Evolutionary conservation across 2,113 vertebrate species (phyloP).

Genomic region (Grantiella picta): DNA sequence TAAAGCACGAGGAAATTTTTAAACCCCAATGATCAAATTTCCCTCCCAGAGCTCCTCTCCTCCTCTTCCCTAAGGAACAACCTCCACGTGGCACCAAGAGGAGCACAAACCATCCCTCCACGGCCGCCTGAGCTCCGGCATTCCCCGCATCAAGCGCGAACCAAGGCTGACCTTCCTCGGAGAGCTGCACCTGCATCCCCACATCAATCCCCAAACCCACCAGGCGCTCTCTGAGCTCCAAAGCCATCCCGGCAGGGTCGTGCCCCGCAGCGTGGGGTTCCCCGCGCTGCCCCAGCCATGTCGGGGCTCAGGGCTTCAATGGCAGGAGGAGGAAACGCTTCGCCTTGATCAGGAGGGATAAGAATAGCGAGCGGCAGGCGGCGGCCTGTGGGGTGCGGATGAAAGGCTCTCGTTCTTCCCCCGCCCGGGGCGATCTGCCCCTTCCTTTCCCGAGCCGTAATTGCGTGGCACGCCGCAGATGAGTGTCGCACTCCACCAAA

Average conservation of each 20-base stretch:
- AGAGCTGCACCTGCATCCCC: accelerated
- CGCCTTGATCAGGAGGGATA: slow-evolving; percentile 44
- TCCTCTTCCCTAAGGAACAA: not conserved
- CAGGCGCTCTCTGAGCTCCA: not conserved
- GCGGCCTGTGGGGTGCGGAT: slow-evolving; percentile 31
- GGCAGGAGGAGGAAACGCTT: not conserved
- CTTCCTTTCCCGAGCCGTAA: not conserved
- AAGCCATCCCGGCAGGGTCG: not conserved
- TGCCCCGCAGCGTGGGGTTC: not conserved
- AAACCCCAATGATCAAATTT: not conserved
- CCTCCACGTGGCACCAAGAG: not conserved
- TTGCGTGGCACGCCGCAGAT: not conserved
- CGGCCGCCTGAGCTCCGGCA: accelerated
- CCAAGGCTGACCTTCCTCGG: not conserved
- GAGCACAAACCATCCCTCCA: accelerated
- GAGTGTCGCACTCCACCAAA: slow-evolving; percentile 12
- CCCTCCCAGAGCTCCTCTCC: not conserved
- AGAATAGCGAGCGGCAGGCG: slow-evolving; percentile 56
- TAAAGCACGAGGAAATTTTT: not conserved
- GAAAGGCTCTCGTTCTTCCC: slow-evolving; percentile 60
- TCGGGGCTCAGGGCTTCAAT: not conserved
- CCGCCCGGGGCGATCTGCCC: not conserved
- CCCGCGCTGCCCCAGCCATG: not conserved
- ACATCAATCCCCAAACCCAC: not conserved
- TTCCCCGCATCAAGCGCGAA: not conserved